phyloP scores from a whole-genome alignment of 2,113 vertebrate genomes.

The Hippocampus guttulatus region DNA sequence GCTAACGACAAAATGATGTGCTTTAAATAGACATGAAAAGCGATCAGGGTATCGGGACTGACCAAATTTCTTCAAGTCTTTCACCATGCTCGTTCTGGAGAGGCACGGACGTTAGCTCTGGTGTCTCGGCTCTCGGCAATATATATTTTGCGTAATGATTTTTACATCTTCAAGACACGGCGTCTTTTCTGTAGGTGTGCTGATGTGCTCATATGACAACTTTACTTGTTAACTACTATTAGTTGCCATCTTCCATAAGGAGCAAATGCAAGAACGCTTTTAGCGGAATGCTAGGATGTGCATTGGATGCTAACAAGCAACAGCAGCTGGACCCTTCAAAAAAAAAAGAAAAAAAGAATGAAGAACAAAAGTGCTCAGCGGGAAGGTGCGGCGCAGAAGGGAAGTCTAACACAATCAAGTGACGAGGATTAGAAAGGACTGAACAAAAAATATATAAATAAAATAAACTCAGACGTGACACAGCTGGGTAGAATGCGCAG shows the following conservation, averaged over 20 bases:
- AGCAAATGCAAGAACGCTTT: background rate
- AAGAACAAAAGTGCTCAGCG: conserved; percentile 1
- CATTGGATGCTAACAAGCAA: background rate
- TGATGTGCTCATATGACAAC: too few relatives aligned
- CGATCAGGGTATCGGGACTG: too few relatives aligned
- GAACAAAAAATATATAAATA: background rate
- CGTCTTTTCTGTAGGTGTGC: too few relatives aligned
- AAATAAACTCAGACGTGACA: conserved; percentile 3
- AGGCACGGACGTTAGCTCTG: too few relatives aligned
- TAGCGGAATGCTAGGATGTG: background rate
- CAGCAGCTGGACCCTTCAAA: background rate
- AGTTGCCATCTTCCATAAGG: background rate
- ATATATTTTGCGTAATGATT: too few relatives aligned
- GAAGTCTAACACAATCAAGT: conserved; percentile 5
- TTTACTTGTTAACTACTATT: background rate
- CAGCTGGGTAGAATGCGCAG: background rate
- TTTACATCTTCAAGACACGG: too few relatives aligned
- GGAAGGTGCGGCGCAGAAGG: conserved; percentile 5
- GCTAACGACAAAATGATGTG: too few relatives aligned
- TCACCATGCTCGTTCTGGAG: too few relatives aligned
- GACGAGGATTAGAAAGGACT: conserved; percentile 2
- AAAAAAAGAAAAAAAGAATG: background rate
- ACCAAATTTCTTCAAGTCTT: too few relatives aligned
- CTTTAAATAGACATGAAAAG: too few relatives aligned
- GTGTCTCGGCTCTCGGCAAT: too few relatives aligned